Conservation (phyloP, 2,888 invertebrate species). For the Lasioglossum villosulum region DNA sequence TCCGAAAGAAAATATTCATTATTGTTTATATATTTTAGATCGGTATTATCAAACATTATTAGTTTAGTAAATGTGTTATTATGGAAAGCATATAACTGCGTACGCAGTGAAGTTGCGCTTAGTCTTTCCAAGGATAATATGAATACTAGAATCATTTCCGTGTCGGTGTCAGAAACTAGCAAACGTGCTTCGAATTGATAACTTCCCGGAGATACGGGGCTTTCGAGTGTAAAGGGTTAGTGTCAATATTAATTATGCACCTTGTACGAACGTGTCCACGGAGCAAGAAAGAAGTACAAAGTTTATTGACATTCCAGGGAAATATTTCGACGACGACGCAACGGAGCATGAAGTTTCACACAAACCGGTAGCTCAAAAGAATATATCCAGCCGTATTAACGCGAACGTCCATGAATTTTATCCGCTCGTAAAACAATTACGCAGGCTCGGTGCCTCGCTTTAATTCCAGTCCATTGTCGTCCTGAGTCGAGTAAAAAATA, state of each 20-base stretch:
- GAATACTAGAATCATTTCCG: not conserved
- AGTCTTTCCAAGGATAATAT: not conserved
- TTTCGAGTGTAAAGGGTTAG: not conserved
- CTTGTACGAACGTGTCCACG: not conserved
- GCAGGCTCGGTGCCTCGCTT: conserved; percentile 63
- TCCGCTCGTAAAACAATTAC: conserved; percentile 74
- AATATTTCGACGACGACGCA: not conserved
- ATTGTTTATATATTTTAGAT: not conserved
- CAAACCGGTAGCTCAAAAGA: conserved; percentile 57
- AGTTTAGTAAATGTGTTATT: not conserved
- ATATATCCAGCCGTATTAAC: conserved; percentile 48
- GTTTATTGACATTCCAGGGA: conserved; percentile 4
- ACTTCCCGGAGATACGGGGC: not conserved
- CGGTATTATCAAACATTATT: not conserved
- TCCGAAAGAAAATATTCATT: not conserved
- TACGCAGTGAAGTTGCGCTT: not conserved
- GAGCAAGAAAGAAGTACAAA: not conserved
- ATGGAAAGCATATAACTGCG: not conserved
- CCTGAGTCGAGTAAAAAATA: conserved; percentile 63
- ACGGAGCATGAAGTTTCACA: conserved; percentile 38
- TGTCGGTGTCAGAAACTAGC: not conserved
- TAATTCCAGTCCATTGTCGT: conserved; percentile 71
- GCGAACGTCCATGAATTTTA: conserved; percentile 67
- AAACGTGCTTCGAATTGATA: not conserved
- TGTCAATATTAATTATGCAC: not conserved